Conservation (phyloP, 2,797 vertebrate genomes). For the Anomalospiza imberbis region DNA sequence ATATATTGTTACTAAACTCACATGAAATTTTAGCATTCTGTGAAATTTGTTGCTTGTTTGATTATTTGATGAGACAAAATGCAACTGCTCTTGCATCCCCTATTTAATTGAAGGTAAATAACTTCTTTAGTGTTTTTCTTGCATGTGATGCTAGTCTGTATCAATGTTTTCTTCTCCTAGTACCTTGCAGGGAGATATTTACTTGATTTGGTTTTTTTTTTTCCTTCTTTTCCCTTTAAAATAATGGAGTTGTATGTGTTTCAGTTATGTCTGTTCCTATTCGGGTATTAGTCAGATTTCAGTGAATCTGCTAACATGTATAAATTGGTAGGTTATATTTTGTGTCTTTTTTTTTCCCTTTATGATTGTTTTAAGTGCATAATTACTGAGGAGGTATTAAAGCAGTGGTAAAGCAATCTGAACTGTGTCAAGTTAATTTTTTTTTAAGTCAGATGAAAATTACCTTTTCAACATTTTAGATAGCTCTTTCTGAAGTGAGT, state of each 20-base stretch:
- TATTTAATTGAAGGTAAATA: background rate
- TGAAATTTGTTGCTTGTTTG: background rate
- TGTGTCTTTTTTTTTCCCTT: too few relatives aligned
- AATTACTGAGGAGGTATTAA: background rate
- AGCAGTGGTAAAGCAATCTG: background rate
- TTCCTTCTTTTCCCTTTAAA: background rate
- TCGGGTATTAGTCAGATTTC: background rate
- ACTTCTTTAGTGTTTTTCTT: background rate
- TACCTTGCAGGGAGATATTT: background rate
- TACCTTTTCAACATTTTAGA: background rate
- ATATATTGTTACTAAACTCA: background rate
- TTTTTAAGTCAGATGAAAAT: background rate
- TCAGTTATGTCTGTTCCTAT: background rate
- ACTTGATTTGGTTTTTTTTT: background rate
- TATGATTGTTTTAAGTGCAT: background rate
- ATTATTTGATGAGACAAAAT: background rate
- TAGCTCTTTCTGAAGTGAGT: background rate
- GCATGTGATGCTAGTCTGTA: background rate
- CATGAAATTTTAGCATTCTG: background rate
- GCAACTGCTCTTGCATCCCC: background rate
- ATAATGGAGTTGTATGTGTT: background rate
- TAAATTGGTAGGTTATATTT: background rate
- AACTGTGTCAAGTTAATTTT: rapidly evolving
- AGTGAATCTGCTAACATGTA: background rate
- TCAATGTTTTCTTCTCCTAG: background rate